Percentiles rank a stretch among this genome's conserved stretches.
Evolutionary conservation across 2,888 invertebrate species (phyloP).

Genomic region (Tenthredo mesomela): DNA sequence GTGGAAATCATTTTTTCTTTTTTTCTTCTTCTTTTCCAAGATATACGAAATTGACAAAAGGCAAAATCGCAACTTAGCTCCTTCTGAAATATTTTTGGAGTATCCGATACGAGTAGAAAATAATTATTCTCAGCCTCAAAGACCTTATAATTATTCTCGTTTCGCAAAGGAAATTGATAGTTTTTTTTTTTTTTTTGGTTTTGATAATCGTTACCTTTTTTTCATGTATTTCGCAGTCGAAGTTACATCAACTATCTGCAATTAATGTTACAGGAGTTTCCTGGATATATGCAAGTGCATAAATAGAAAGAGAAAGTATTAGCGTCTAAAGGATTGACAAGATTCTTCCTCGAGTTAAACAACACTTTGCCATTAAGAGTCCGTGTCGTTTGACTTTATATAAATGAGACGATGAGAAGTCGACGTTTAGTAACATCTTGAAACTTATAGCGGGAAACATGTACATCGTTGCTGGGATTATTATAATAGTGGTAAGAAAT

Average conservation of each 20-base stretch:
- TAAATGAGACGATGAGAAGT: slow-evolving; percentile 24
- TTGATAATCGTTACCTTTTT: neutral
- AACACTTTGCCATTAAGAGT: slow-evolving; percentile 42
- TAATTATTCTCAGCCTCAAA: too few species aligned
- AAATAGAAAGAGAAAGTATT: slow-evolving; percentile 31
- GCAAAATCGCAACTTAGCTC: neutral
- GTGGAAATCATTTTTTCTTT: neutral
- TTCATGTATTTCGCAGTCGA: neutral
- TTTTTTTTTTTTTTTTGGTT: neutral
- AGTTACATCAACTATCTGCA: neutral
- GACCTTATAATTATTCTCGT: neutral
- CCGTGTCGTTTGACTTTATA: slow-evolving; percentile 38
- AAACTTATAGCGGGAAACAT: slow-evolving; percentile 15
- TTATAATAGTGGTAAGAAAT: slow-evolving; percentile 30
- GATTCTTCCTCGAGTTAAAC: slow-evolving; percentile 15
- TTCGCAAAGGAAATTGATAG: neutral
- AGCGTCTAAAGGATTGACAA: neutral
- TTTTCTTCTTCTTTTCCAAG: too few species aligned
- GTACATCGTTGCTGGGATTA: slow-evolving; percentile 25
- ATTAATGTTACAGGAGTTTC: neutral
- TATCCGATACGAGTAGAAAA: neutral
- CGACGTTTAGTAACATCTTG: slow-evolving; percentile 34
- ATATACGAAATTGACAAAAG: neutral
- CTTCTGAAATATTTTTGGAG: neutral
- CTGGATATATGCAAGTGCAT: neutral